Evolutionary conservation across 2,888 invertebrate species (phyloP), one percentile per base, ranked within the genome.

Genomic region (Lampropteryx suffumata): DNA sequence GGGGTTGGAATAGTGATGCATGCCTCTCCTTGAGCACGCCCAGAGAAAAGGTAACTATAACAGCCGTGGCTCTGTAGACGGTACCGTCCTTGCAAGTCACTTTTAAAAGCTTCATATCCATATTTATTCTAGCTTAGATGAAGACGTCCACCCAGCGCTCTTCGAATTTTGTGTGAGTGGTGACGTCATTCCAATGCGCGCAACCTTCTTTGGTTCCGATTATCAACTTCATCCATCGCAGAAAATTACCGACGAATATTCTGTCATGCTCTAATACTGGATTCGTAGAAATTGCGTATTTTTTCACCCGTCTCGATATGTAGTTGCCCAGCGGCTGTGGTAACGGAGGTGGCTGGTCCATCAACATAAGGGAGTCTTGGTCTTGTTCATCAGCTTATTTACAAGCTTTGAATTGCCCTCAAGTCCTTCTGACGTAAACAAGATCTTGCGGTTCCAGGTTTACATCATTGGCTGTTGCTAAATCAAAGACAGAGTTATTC

Each of bases 181-280:
- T 73, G 2, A 80, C 66, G 1, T 83, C 80, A 5, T 74, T 68
- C 82, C 82, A 83, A 17, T 71, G 69, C 50, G 69, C 72, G 0
- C 79, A 73, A 0, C 75, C 70, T 27, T 83, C 82, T 8, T 78
- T 71, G 26, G 70, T 78, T 21, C 77, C 64, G 0, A 74, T 59
- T 0, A 76, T 9, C 0, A 76, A 51, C 12, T 79, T 76, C 44
- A 76, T 50, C 42, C 77, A 76, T 0, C 68, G 54, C 0, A 81
- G 55, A 17, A 78, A 60, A n/a, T 70, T 68, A 0, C 60, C 50
- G 0, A 80, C 47, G 13, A 70, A 77, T 2, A 75, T 72, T 1
- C 61, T 44, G 41, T 82, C 71, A 1, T 67, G 35, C 0, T 69
- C 46, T 0, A 79, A 37, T 0, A 62, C 10, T 0, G 78, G 75